Evolutionary conservation across 2,888 invertebrate species (phyloP).

Genomic region (Cerastis leucographa): DNA sequence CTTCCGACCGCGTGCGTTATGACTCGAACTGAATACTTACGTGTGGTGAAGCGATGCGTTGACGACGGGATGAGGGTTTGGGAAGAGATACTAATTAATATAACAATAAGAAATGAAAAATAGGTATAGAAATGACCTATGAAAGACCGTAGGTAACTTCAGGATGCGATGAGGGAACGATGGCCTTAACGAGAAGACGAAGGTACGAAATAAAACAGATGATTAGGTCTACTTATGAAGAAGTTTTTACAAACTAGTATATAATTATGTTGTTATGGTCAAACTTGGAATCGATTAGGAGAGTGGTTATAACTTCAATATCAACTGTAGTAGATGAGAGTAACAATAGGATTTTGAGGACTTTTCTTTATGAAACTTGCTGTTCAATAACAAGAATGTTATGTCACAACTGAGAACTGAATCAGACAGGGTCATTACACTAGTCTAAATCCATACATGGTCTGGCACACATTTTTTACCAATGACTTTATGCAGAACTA

Average conservation of each 20-base stretch:
- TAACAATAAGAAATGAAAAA: not conserved
- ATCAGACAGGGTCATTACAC: not conserved
- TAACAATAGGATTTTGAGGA: not conserved
- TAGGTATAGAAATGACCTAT: too few species aligned
- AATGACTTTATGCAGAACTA: constrained; percentile 2
- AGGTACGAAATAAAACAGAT: not conserved
- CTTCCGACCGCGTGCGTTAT: constrained; percentile 82
- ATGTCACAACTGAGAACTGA: not conserved
- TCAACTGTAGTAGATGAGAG: not conserved
- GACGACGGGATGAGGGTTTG: constrained; percentile 33
- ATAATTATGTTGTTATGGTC: not conserved
- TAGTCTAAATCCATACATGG: not conserved
- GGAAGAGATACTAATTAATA: constrained; percentile 1
- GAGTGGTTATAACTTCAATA: not conserved
- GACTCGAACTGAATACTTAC: constrained; percentile 66
- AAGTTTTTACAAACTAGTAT: not conserved
- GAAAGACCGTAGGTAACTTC: not conserved
- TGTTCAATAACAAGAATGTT: not conserved
- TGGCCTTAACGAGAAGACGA: not conserved
- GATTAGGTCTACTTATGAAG: not conserved
- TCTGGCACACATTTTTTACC: not conserved
- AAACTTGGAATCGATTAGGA: not conserved
- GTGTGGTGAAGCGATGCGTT: constrained; percentile 53
- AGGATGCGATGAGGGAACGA: not conserved
- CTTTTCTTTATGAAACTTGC: not conserved